Percentiles rank a stretch among this genome's conserved stretches.
Evolutionary conservation across 2,888 invertebrate genomes (phyloP).

Genomic region (Caenorhabditis sp.): DNA sequence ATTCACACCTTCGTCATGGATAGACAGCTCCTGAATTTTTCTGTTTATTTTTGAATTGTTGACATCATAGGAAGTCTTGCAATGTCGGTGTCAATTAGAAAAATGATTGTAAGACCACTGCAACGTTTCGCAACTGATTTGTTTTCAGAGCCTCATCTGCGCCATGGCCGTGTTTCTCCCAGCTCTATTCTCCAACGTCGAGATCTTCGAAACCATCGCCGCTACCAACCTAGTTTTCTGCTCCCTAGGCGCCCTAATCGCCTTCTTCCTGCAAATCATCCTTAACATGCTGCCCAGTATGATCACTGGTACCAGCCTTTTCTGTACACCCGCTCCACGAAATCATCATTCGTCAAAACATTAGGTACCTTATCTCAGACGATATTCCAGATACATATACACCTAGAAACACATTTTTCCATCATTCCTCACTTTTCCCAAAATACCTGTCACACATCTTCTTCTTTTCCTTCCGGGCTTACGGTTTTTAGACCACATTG

Average conservation of each 20-base stretch:
- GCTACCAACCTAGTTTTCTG: slow-evolving; percentile 52
- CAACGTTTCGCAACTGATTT: no score
- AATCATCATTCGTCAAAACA: no score
- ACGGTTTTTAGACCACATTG: slow-evolving; percentile 34
- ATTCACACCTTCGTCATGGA: no score
- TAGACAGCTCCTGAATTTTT: no score
- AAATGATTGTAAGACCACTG: no score
- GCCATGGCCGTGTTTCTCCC: slow-evolving; percentile 65
- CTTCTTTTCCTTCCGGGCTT: neutral
- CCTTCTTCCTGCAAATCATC: slow-evolving; percentile 50
- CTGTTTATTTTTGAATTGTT: no score
- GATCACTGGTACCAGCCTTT: slow-evolving; percentile 56
- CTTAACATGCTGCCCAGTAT: slow-evolving; percentile 50
- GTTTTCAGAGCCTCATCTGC: slow-evolving; percentile 66
- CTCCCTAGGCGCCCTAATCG: slow-evolving; percentile 21
- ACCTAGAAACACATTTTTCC: neutral
- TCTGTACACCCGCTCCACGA: slow-evolving; percentile 23
- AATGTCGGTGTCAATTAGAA: no score
- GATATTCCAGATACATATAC: no score
- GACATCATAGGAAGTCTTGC: no score
- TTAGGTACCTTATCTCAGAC: no score
- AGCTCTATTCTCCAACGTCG: slow-evolving; percentile 59
- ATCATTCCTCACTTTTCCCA: neutral
- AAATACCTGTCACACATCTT: slow-evolving; percentile 20
- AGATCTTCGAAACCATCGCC: slow-evolving; percentile 67